Base-by-base conservation (phyloP, 1,140 invertebrate genomes). In the Chlorops oryzae region DNA sequence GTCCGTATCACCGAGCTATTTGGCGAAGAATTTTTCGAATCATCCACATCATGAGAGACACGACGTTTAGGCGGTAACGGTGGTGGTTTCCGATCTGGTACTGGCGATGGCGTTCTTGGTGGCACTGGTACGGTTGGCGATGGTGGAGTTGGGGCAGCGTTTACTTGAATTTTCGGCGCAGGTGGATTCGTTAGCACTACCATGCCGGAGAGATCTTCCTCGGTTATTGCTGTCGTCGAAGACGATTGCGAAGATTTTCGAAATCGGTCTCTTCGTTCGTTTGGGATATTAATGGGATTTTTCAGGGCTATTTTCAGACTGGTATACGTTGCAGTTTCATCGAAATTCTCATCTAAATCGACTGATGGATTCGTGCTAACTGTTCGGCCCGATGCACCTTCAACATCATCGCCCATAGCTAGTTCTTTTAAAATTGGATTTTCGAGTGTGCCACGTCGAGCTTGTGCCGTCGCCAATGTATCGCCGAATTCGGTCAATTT, bases 301-400 rank as follows among this genome's bases (percentile, higher is more conserved):
- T 86, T 88, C 77, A 89, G 90, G 0, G 89, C 88, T 61, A 90
- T 77, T 65, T 90, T 87, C 32, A 91, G 73, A 63, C 87, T 90
- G 1, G 85, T 85, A 57, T 90, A 90, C 0, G 85, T 88, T 39
- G 83, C 81, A 42, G 80, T 80, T 56, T 89, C 87, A 59, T 83
- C 81, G 54, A 87, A 83, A 7, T 67, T 68, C 47, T 82, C 82
- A 34, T 86, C 83, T 0, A 78, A 55, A 0, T 79, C 76, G 61
- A 80, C 76, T 32, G 65, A 65, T 7, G 57, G 61, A 37, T 65
- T 61, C 2, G 61, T 56, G 41, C 62, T 68, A 40, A 62, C 59
- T 17, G 52, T 42, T 21, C 60, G 57, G 27, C 56, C 48, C 2
- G 55, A 28, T 22, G 34, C 17, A 3, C 18, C n/a, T 12, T 51